Conservation (phyloP, 2,797 vertebrate genomes). For the Lycodopsis pacificus region DNA sequence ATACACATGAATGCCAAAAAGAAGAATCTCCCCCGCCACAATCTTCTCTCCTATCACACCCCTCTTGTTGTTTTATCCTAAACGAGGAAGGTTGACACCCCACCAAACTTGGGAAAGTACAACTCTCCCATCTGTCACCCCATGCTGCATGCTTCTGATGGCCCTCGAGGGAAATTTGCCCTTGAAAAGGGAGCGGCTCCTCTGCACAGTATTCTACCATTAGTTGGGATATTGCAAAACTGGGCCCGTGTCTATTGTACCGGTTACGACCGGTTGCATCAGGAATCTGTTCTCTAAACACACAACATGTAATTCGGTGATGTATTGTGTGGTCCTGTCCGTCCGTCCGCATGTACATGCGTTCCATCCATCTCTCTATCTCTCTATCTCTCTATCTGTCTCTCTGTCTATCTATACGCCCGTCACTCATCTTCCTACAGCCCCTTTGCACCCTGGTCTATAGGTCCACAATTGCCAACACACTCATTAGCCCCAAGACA, state of each 20-base stretch:
- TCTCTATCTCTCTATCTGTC: constrained; percentile 18
- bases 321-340: neutral
- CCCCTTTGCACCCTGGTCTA: constrained; percentile 12
- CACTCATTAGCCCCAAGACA: constrained; percentile 66
- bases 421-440: constrained; percentile 27
- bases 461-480: constrained; percentile 53
- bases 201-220: constrained; percentile 40
- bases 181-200: constrained; percentile 59
- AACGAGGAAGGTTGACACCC: constrained; percentile 28
- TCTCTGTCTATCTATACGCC: constrained; percentile 8
- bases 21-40: constrained; percentile 4
- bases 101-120: constrained; percentile 45
- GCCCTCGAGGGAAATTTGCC: constrained; percentile 65
- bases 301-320: constrained; percentile 60
- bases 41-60: constrained; percentile 15
- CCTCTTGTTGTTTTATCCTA: constrained; percentile 29
- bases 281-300: constrained; percentile 59
- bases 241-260: constrained; percentile 48
- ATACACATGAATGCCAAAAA: neutral
- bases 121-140: constrained; percentile 55
- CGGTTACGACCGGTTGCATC: constrained; percentile 70
- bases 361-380: constrained; percentile 15
- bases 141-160: constrained; percentile 60
- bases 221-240: constrained; percentile 59
- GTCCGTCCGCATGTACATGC: constrained; percentile 4